These are phyloP conservation scores for Holocentrus rufus DNA, from an alignment of 2,797 vertebrate genomes.

Conservation along the genomic window DNA sequence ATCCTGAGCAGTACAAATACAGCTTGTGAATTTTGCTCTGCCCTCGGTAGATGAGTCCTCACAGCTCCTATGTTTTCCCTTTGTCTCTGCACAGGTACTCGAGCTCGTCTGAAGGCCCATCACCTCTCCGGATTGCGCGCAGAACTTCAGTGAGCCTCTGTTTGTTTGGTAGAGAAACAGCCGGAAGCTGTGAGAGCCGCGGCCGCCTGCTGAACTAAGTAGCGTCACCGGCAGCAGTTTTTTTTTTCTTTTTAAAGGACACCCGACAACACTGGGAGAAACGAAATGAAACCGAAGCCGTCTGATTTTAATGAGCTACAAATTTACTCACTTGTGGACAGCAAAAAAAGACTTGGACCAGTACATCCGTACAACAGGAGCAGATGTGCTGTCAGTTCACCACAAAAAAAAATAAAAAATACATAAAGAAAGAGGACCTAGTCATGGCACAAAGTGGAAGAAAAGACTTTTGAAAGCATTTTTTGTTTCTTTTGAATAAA, in stretches of 20 bases:
- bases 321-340: conserved; percentile 26
- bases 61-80: background rate
- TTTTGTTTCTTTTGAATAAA: conserved; percentile 67
- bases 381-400: conserved; percentile 49
- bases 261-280: conserved; percentile 30
- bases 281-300: conserved; percentile 43
- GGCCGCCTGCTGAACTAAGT: conserved; percentile 25
- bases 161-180: conserved; percentile 36
- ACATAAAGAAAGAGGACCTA: conserved; percentile 38
- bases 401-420: conserved; percentile 13
- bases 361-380: conserved; percentile 51
- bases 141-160: conserved; percentile 49
- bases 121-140: conserved; percentile 18
- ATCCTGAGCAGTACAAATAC: too few relatives aligned
- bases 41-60: background rate
- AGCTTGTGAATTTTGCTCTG: too few relatives aligned
- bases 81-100: conserved; percentile 86
- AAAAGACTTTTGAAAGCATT: conserved; percentile 58
- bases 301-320: conserved; percentile 62
- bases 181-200: conserved; percentile 22
- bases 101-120: conserved; percentile 89
- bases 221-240: background rate
- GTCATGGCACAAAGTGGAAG: conserved; percentile 60
- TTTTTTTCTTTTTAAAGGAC: conserved; percentile 6
- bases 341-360: conserved; percentile 55